Base-by-base conservation (phyloP, 2,888 invertebrate species). In the Julus scanicus region DNA sequence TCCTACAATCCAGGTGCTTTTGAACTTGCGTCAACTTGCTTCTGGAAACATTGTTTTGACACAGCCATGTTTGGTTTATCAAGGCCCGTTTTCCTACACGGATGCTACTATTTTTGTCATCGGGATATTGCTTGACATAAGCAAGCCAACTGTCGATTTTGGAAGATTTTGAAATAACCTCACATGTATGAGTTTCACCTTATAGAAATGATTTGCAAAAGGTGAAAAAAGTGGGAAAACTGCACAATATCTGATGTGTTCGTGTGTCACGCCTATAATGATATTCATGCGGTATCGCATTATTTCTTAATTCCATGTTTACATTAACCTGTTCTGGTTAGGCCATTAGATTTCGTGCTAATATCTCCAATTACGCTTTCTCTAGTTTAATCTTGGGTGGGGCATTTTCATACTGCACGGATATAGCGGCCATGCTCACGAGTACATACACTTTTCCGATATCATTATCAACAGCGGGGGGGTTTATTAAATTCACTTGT, bases 261-360 rank as follows among this genome's bases (percentile, higher is more conserved):
- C 71, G n/a, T 11, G 29, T 71, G 71, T 71, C 71, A 71, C 71
- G 29, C 71, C 71, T 29, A 71, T 29, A 71, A 71, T 71, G 20
- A 63, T 20, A 71, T 71, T 71, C 71, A 71, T 29, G 29, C 71
- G 6, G 29, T 29, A 71, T 29, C 71, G 29, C 29, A 71, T 71
- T 29, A 71, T 29, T 71, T 71, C 71, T 71, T 71, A 71, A 71
- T 71, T 71, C 29, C 71, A 71, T 71, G 71, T 71, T 71, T 71
- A 71, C 71, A 71, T 71, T 29, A 71, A 71, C 71, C n/a, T 71
- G 71, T 71, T 71, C 71, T 71, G 71, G 71, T 71, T 71, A 71
- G 71, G 29, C 71, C 29, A 71, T 71, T 71, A 71, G 71, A 71
- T 71, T 71, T 29, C 71, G 71, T 71, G 71, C 71, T n/a, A 29